Evolutionary conservation across 2,888 invertebrate genomes (phyloP), one percentile per base, ranked within the genome.

Genomic region (Aradus depressus): DNA sequence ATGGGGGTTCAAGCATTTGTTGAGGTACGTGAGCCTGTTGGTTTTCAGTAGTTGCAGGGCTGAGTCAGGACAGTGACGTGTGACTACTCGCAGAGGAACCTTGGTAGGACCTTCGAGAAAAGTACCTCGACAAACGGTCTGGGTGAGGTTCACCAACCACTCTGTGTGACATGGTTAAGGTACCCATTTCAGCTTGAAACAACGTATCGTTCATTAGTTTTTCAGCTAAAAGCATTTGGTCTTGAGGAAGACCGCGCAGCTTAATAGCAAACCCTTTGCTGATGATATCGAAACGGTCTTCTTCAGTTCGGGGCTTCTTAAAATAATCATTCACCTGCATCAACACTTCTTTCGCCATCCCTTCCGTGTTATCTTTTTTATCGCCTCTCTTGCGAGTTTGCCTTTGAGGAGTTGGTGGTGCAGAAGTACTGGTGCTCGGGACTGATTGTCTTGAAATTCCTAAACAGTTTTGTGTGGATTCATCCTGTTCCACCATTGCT

Each of bases 201-300:
- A 41, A 41, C 3, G 5, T 41, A 3, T 41, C 25, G 25, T 41
- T 41, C 41, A 25, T 41, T 3, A 41, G 3, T 23, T 23, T 23
- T 25, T 41, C 41, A 25, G 41, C 41, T 41, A 41, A 5, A 23
- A 41, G 41, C 41, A 41, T 41, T 25, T 41, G 25, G 14, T 41
- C 12, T 23, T 41, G 22, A 3, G 41, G 41, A 41, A 41, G 41
- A 14, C 41, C 41, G 4, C 41, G 41, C n/a, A 41, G n/a, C 2
- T 41, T 41, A 12, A 41, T 41, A 23, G 41, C 41, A 3, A 41
- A 23, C 4, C 10, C n/a, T 41, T 25, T 41, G 12, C 25, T 21
- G n/a, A 41, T 23, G 6, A 41, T 10, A 41, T 41, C 41, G n/a
- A 23, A 41, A n/a, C 23, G 41, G n/a, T 41, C 41, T 25, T 41